Evolutionary conservation across 2,888 invertebrate species (phyloP).

Genomic region (Ormyrus thymus): DNA sequence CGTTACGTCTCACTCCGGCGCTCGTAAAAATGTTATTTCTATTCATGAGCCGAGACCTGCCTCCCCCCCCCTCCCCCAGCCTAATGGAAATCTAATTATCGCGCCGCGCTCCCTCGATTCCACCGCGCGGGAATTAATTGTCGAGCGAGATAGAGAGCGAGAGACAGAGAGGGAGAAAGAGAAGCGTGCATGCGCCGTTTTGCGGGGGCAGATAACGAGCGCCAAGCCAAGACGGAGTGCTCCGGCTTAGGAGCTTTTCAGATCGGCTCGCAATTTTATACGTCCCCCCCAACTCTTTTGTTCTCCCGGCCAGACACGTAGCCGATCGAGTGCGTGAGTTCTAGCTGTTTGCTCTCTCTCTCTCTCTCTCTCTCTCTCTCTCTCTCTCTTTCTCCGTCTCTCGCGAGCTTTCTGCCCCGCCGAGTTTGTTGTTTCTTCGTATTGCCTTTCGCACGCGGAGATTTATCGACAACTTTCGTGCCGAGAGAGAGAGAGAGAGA

Average conservation of each 20-base stretch:
- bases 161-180: conserved; percentile 33
- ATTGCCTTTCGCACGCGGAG: conserved; percentile 23
- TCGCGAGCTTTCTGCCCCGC: background rate
- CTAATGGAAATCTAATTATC: conserved; percentile 50
- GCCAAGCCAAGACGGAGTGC: background rate
- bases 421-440: conserved; percentile 27
- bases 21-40: conserved; percentile 49
- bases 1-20: conserved; percentile 12
- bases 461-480: conserved; percentile 49
- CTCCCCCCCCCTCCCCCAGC: background rate
- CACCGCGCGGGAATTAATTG: conserved; percentile 34
- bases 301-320: background rate
- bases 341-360: background rate
- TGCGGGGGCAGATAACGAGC: background rate
- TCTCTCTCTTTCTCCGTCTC: background rate
- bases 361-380: background rate
- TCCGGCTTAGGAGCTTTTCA: background rate
- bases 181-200: too few relatives aligned
- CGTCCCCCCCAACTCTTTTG: conserved; percentile 7
- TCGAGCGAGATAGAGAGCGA: conserved; percentile 29
- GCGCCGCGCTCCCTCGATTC: conserved; percentile 13
- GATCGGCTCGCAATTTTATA: conserved; percentile 17
- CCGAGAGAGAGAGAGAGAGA: background rate
- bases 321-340: too few relatives aligned
- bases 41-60: conserved; percentile 34